phyloP scores from a whole-genome alignment of 2,113 vertebrate species.

The Gorsachius goisagi region DNA sequence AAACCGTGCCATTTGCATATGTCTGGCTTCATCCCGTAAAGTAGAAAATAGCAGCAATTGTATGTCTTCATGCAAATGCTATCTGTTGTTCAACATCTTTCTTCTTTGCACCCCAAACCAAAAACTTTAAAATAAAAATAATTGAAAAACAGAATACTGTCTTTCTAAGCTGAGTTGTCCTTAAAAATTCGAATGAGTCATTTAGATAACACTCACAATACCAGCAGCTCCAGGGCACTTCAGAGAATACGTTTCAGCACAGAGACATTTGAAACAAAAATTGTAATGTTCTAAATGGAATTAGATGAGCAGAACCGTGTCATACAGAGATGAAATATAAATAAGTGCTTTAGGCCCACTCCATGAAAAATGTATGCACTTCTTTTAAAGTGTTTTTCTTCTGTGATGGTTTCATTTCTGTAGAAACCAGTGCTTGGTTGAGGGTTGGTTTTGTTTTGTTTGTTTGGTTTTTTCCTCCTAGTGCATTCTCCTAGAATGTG shows the following conservation, averaged over 20 bases:
- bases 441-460: background rate
- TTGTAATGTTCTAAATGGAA: slow-evolving; percentile 64
- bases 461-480: background rate
- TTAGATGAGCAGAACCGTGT: slow-evolving; percentile 55
- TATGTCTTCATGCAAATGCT: background rate
- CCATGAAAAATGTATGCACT: slow-evolving; percentile 67
- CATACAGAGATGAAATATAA: slow-evolving; percentile 70
- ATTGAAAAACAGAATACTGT: background rate
- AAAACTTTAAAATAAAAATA: slow-evolving; percentile 23
- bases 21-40: background rate
- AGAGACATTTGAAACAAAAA: slow-evolving; percentile 55
- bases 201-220: slow-evolving; percentile 54
- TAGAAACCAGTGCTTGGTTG: slow-evolving; percentile 3
- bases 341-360: slow-evolving; percentile 57
- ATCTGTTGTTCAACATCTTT: background rate
- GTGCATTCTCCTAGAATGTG: slow-evolving; percentile 5
- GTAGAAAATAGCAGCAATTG: background rate
- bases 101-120: background rate
- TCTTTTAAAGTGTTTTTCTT: slow-evolving; percentile 41
- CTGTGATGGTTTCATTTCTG: background rate
- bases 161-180: slow-evolving; percentile 28
- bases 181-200: slow-evolving; percentile 46
- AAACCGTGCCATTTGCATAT: background rate
- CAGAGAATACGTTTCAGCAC: slow-evolving; percentile 41
- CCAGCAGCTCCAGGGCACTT: slow-evolving; percentile 51